These are phyloP conservation scores for Chloroceryle amazona DNA, from an alignment of 2,797 vertebrate species.

Conservation along the genomic window DNA sequence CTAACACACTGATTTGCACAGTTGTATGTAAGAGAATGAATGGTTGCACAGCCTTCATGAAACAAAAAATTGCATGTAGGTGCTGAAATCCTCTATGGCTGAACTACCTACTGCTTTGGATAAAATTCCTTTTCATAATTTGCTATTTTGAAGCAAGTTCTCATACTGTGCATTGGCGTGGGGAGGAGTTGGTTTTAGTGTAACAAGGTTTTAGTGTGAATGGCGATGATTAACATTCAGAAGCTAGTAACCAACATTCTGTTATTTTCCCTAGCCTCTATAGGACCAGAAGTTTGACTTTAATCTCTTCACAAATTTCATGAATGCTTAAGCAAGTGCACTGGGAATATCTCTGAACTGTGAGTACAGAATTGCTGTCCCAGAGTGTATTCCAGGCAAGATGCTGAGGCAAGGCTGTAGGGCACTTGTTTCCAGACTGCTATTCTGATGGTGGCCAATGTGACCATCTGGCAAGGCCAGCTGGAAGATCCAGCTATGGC, in stretches of 20 bases:
- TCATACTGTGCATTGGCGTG: neutral
- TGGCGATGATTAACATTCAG: neutral
- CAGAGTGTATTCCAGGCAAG: neutral
- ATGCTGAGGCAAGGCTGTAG: neutral
- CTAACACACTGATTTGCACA: conserved; percentile 72
- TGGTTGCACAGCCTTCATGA: conserved; percentile 26
- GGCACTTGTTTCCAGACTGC: conserved; percentile 11
- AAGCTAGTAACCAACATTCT: neutral
- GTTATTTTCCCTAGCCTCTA: conserved; percentile 32
- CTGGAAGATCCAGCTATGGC: conserved; percentile 16
- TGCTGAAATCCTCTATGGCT: conserved; percentile 12
- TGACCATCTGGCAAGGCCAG: neutral
- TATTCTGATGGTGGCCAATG: neutral
- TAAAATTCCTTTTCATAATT: neutral
- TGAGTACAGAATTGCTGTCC: neutral
- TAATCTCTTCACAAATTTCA: conserved; percentile 30
- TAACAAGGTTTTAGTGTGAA: neutral
- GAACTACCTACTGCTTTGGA: neutral
- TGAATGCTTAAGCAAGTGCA: conserved; percentile 9
- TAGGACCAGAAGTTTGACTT: conserved; percentile 20
- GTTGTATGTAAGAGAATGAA: conserved; percentile 72
- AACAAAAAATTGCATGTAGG: conserved; percentile 35
- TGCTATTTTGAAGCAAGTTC: conserved; percentile 38
- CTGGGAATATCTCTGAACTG: neutral
- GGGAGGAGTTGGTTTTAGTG: neutral